Evolutionary conservation across 2,797 vertebrate genomes (phyloP), one percentile per base, ranked within the genome.

Genomic region (Lycodopsis pacificus): DNA sequence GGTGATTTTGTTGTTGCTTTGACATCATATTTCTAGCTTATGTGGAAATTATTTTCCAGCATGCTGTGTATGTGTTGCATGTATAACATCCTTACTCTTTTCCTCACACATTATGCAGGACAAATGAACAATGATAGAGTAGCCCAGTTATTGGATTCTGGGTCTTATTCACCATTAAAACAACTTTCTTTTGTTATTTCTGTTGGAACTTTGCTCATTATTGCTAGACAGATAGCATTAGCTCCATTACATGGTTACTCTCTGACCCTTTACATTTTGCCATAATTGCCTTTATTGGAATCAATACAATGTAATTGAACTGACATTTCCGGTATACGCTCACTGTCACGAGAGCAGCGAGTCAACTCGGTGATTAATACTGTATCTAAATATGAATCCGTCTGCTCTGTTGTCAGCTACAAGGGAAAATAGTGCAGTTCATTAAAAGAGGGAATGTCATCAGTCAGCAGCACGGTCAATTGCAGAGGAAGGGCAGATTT

Each of bases 301-400:
- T 83, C 65, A 89, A 87, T 80, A 76, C 46, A 71, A 51, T 81
- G 49, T 90, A 91, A 92, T 84, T 92, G 71, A 89, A 86, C 51
- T 90, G 86, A 85, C 82, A 91, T 93, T 91, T 89, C 62, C 65
- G 11, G 20, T 49, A 25, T 67, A 73, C 72, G 65, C 81, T 68
- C 27, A 25, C 68, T 61, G 66, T 83, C 77, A 86, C 22, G 4
- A 64, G 65, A 86, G 59, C 69, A 71, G 44, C 34, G 76, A 83
- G 83, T 88, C 78, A 85, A 76, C 66, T 69, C 66, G 38, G 76
- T 77, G 80, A 85, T 86, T 72, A 81, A 83, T 84, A 75, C 77
- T 73, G 32, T 59, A 86, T 88, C 85, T 77, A 82, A 82, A 89
- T 88, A 80, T 62, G 65, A 77, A 83, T 84, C 42, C 34, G 77